These are phyloP conservation scores for Diglossa cyanea DNA, from an alignment of 2,797 vertebrate species.

Conservation along the genomic window DNA sequence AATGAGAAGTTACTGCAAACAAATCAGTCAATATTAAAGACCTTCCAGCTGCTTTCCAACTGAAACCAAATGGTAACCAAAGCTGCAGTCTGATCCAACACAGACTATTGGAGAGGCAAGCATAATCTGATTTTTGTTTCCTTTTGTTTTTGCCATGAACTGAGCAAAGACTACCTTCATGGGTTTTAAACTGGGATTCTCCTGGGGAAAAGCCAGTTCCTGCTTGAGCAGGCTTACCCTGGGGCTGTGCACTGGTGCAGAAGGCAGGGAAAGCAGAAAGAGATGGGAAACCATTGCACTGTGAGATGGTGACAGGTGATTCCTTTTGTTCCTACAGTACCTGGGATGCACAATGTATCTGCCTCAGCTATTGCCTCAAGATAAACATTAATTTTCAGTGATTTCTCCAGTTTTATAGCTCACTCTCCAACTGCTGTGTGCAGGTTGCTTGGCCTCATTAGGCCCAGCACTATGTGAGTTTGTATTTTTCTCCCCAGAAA, in stretches of 20 bases:
- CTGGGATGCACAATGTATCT: not conserved
- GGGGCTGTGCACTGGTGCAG: not conserved
- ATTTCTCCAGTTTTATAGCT: not conserved
- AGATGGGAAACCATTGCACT: not conserved
- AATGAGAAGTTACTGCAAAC: conserved; percentile 18
- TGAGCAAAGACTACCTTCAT: not conserved
- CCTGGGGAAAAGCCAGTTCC: not conserved
- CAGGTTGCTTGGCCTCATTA: not conserved
- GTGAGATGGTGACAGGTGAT: not conserved
- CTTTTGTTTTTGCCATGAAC: not conserved
- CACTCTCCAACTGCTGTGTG: not conserved
- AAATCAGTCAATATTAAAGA: not conserved
- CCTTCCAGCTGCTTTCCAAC: not conserved
- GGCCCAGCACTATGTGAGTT: not conserved
- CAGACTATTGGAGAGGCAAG: not conserved
- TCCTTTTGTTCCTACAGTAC: not conserved
- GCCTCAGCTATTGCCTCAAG: not conserved
- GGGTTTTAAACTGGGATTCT: not conserved
- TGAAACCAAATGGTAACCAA: not conserved
- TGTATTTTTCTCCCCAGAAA: not conserved
- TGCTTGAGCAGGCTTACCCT: not conserved
- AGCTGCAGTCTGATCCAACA: not conserved
- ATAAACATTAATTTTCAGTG: not conserved
- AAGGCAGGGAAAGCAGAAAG: not conserved
- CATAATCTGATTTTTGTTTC: not conserved